A percentile compares a stretch with the other conserved stretches of the same genome.
Evolutionary conservation across 1,140 invertebrate genomes (phyloP).

Genomic region (Bombus ignitus): DNA sequence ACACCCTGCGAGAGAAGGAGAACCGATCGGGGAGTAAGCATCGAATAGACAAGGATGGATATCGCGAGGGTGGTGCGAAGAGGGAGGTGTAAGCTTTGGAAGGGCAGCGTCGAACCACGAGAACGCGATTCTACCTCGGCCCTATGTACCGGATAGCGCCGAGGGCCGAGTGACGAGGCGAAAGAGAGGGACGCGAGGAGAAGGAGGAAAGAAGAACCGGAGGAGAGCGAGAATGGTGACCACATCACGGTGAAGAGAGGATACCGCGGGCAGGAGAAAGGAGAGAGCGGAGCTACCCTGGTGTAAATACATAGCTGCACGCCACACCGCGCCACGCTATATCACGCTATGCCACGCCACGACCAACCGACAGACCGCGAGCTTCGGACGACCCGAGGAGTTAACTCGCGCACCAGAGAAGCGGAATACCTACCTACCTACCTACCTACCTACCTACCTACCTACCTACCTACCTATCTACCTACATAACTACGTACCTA

Average conservation of each 20-base stretch:
- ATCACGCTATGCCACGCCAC: conserved; percentile 21
- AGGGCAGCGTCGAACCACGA: conserved; percentile 31
- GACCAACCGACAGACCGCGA: conserved; percentile 37
- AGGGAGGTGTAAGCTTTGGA: conserved; percentile 25
- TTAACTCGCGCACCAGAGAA: conserved; percentile 49
- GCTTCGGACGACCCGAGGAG: conserved; percentile 38
- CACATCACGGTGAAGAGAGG: conserved; percentile 1
- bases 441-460: conserved; percentile 19
- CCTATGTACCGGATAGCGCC: conserved; percentile 57
- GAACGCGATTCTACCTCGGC: conserved; percentile 43
- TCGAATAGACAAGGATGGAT: conserved; percentile 19
- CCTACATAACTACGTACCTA: no score
- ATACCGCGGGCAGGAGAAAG: background rate
- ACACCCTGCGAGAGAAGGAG: conserved; percentile 47
- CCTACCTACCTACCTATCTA: background rate
- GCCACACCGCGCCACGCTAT: conserved; percentile 20
- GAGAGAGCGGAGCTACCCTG: conserved; percentile 57
- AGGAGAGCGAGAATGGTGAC: conserved; percentile 16
- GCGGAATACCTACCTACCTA: conserved; percentile 33
- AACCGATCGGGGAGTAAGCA: background rate
- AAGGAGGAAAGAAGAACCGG: background rate
- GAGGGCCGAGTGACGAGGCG: background rate
- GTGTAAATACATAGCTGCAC: conserved; percentile 64
- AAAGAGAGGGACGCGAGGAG: conserved; percentile 16
- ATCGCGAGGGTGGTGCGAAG: conserved; percentile 31